Conservation (phyloP, 2,888 invertebrate species). For the Alviniconcha strummeri region DNA sequence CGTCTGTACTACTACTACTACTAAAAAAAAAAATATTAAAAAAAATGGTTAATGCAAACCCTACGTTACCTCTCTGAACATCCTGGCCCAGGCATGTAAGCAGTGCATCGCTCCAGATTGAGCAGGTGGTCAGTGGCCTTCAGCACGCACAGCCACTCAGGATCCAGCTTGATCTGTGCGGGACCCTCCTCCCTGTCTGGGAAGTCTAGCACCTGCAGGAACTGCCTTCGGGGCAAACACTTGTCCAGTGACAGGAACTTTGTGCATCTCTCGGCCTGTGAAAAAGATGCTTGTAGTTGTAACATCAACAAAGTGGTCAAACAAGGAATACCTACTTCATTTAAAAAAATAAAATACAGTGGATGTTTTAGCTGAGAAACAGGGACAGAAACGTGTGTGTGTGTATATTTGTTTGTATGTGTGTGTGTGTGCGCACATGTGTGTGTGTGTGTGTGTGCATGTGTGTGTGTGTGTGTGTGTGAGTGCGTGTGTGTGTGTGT, state of each 20-base stretch:
- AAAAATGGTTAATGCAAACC: too few species aligned
- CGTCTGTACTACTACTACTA: too few species aligned
- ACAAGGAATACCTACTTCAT: too few species aligned
- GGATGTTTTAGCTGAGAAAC: neutral
- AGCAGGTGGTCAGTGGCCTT: slow-evolving; percentile 91
- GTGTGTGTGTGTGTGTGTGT: slow-evolving; percentile 1
- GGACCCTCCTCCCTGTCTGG: slow-evolving; percentile 11
- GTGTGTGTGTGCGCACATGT: neutral
- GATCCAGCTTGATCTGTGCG: slow-evolving; percentile 78
- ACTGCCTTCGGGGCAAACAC: slow-evolving; percentile 91
- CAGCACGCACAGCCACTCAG: slow-evolving; percentile 95
- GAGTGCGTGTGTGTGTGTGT: neutral
- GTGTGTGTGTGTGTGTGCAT: neutral
- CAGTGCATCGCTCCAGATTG: slow-evolving; percentile 81
- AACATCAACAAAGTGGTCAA: too few species aligned
- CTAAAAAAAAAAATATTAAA: too few species aligned
- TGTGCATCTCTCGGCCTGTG: slow-evolving; percentile 75
- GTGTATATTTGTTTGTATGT: neutral
- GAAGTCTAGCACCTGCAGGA: slow-evolving; percentile 83
- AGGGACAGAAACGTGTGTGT: neutral
- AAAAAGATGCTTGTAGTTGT: too few species aligned
- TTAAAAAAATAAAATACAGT: neutral
- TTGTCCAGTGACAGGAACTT: slow-evolving; percentile 97
- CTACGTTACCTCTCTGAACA: slow-evolving; percentile 79
- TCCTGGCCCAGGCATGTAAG: slow-evolving; percentile 89